Evolutionary conservation across 53 echinoderm and acorn worm species (phyloP), one percentile per base, ranked within the genome.

Genomic region (Luidia sarsii): DNA sequence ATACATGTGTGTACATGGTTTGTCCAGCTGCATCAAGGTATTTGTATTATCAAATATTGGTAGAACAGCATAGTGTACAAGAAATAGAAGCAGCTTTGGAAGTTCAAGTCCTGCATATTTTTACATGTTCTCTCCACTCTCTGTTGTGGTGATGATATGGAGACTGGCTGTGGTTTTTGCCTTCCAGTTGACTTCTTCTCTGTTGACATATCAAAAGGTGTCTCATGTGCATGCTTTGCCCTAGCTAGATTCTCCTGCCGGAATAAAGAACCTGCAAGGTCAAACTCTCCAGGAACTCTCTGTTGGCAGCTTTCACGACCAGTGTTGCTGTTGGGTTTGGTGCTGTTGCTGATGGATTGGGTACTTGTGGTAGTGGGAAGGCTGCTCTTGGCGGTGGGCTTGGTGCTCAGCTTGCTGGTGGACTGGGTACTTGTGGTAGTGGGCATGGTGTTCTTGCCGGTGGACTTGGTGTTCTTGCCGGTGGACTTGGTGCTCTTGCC

Each of bases 101-200:
- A 67, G 46, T 67, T 46, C 46, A 67, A 11, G 45, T 67, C 67
- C 67, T 67, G 67, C 67, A 67, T 67, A 67, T 67, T 67, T 29
- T 67, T 67, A 46, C 67, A 45, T 45, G 27, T 29, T 67, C 67
- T 67, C 67, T 67, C 46, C 45, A 67, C 67, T 67, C 41, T 41
- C 22, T 67, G n/a, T 25, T 67, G 67, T 67, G 67, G 67, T 46
- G 46, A 45, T 45, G 46, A 67, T 67, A 31, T 61, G 33, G 33
- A 61, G 11, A 28, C 33, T 7, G 61, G 61, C 33, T n/a, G n/a
- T n/a, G 29, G 34, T 61, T 16, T 67, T 67, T 46, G 25, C 67
- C 20, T n/a, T 41, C 23, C 67, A 45, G 19, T 25, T 67, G 67
- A 45, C 46, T 36, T 67, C 25, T 67, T 41, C 46, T 39, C 24